phyloP scores from a whole-genome alignment of 2,113 vertebrate genomes.

The Hypomesus transpacificus region DNA sequence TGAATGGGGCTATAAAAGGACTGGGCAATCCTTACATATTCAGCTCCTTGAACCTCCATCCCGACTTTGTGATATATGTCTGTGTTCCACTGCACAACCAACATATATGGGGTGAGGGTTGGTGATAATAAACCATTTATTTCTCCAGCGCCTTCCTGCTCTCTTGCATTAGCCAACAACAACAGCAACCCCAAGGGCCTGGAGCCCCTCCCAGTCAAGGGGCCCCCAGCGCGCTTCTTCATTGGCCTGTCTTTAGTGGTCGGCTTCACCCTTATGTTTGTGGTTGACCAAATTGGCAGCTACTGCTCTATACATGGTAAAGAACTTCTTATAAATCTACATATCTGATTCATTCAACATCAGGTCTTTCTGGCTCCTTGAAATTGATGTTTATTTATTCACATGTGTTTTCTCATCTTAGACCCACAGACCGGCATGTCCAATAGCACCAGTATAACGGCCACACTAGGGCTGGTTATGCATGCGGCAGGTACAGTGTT shows the following conservation, averaged over 20 bases:
- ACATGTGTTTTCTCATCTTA: conserved; percentile 46
- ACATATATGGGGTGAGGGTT: no score
- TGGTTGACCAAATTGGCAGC: conserved; percentile 71
- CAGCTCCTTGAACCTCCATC: background rate
- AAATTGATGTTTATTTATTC: background rate
- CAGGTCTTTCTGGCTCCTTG: background rate
- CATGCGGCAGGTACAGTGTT: conserved; percentile 73
- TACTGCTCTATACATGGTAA: conserved; percentile 66
- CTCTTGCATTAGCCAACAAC: conserved; percentile 17
- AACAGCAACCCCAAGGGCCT: conserved; percentile 39
- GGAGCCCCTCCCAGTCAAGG: conserved; percentile 8
- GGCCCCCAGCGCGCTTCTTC: conserved; percentile 57
- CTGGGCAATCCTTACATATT: background rate
- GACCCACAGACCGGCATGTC: conserved; percentile 46
- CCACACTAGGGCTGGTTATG: conserved; percentile 76
- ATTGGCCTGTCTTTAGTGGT: conserved; percentile 71
- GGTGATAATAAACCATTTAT: conserved; percentile 1
- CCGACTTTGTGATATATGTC: background rate
- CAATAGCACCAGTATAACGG: conserved; percentile 62
- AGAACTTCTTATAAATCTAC: conserved; percentile 5
- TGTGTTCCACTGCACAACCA: conserved; percentile 10
- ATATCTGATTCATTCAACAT: background rate
- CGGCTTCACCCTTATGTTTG: conserved; percentile 79
- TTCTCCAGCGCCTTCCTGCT: conserved; percentile 48
- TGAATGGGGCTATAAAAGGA: background rate